These are phyloP conservation scores for Hapalemur alaotrensis DNA, from an alignment of 2,797 vertebrate species.

Conservation along the genomic window DNA sequence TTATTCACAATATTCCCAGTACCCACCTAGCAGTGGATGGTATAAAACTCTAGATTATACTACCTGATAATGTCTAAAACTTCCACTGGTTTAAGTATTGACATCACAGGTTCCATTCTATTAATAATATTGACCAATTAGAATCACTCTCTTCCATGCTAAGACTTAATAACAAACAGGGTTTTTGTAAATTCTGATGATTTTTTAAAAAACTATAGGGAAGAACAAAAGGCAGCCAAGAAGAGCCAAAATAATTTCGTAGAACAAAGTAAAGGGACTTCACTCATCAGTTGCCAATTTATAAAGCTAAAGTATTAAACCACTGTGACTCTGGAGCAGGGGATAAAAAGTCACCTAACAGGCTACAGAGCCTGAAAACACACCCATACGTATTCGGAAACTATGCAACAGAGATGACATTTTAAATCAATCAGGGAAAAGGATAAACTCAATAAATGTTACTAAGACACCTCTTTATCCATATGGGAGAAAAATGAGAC, in stretches of 20 bases:
- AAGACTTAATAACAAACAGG: not conserved
- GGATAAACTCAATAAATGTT: not conserved
- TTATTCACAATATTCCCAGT: not conserved
- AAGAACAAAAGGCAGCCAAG: not conserved
- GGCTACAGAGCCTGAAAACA: not conserved
- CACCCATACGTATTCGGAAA: not conserved
- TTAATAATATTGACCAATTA: not conserved
- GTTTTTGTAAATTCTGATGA: not conserved
- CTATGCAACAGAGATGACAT: not conserved
- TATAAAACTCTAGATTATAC: not conserved
- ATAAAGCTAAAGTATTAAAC: not conserved
- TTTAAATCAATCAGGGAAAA: not conserved
- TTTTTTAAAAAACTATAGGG: not conserved
- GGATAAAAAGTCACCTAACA: not conserved
- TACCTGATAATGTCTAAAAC: not conserved
- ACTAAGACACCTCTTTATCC: not conserved
- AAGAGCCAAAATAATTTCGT: constrained; percentile 8
- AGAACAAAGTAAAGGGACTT: not conserved
- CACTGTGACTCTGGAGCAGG: not conserved
- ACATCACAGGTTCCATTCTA: not conserved
- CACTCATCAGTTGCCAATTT: not conserved
- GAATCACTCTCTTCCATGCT: not conserved
- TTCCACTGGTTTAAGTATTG: not conserved
- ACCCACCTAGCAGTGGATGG: not conserved
- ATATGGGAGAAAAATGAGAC: not conserved